These are phyloP conservation scores for Macaria notata DNA, from an alignment of 2,888 invertebrate genomes.

Conservation along the genomic window DNA sequence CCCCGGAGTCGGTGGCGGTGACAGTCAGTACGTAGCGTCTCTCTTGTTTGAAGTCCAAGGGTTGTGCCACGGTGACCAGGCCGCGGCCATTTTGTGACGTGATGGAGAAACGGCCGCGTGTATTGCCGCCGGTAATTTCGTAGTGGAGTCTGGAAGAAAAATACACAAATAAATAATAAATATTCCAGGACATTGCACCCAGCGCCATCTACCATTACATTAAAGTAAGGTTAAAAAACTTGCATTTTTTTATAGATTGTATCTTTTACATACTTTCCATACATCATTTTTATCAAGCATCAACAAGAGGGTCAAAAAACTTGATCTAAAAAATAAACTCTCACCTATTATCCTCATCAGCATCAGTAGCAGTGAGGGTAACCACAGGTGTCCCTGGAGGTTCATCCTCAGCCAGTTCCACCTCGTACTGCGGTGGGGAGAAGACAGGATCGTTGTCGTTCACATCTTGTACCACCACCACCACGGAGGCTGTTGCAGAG, in stretches of 20 bases:
- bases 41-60: conserved; percentile 96
- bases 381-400: conserved; percentile 95
- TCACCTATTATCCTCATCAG: conserved; percentile 90
- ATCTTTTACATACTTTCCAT: too few relatives aligned
- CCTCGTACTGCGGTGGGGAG: conserved; percentile 96
- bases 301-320: too few relatives aligned
- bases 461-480: conserved; percentile 94
- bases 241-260: too few relatives aligned
- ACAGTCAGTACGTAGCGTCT: conserved; percentile 92
- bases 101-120: conserved; percentile 92
- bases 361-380: conserved; percentile 93
- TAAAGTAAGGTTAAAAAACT: too few relatives aligned
- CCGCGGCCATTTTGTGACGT: conserved; percentile 95
- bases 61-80: conserved; percentile 93
- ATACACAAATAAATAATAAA: too few relatives aligned
- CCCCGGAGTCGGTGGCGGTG: conserved; percentile 94
- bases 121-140: conserved; percentile 92
- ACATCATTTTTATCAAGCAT: too few relatives aligned
- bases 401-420: conserved; percentile 93
- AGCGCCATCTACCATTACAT: too few relatives aligned
- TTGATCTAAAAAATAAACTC: background rate
- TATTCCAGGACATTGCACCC: too few relatives aligned
- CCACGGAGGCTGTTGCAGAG: conserved; percentile 93
- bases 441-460: conserved; percentile 98
- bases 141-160: conserved; percentile 85